Evolutionary conservation across 2,797 vertebrate species (phyloP).

Genomic region (Cichlasoma orientale): DNA sequence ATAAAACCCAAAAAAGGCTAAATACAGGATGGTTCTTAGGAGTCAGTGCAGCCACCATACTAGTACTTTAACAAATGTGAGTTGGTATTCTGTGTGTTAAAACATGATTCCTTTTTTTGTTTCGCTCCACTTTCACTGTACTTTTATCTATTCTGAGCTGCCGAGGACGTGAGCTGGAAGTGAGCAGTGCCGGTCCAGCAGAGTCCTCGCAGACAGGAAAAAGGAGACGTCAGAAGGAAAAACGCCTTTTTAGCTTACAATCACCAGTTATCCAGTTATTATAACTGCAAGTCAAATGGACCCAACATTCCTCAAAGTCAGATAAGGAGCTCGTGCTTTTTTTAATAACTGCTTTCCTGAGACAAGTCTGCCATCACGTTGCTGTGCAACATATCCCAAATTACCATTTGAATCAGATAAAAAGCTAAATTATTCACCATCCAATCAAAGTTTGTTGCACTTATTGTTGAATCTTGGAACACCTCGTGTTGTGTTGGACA

Average conservation of each 20-base stretch:
- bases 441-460: background rate
- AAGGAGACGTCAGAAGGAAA: background rate
- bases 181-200: background rate
- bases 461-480: slow-evolving; percentile 11
- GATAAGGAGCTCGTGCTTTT: slow-evolving; percentile 28
- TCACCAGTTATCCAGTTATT: slow-evolving; percentile 11
- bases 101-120: slow-evolving; percentile 5
- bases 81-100: background rate
- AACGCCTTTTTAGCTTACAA: background rate
- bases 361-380: background rate
- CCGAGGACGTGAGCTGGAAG: background rate
- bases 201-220: background rate
- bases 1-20: slow-evolving; percentile 69
- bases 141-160: slow-evolving; percentile 5
- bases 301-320: slow-evolving; percentile 19
- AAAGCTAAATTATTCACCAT: background rate
- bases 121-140: background rate
- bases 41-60: slow-evolving; percentile 17
- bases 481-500: background rate
- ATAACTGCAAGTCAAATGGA: slow-evolving; percentile 28
- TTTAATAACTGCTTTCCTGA: slow-evolving; percentile 39
- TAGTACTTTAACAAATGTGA: slow-evolving; percentile 21
- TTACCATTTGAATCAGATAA: slow-evolving; percentile 62
- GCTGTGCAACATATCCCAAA: slow-evolving; percentile 20
- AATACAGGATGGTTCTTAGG: slow-evolving; percentile 56